Evolutionary conservation across 2,113 vertebrate species (phyloP).

Genomic region (Euleptes europaea): DNA sequence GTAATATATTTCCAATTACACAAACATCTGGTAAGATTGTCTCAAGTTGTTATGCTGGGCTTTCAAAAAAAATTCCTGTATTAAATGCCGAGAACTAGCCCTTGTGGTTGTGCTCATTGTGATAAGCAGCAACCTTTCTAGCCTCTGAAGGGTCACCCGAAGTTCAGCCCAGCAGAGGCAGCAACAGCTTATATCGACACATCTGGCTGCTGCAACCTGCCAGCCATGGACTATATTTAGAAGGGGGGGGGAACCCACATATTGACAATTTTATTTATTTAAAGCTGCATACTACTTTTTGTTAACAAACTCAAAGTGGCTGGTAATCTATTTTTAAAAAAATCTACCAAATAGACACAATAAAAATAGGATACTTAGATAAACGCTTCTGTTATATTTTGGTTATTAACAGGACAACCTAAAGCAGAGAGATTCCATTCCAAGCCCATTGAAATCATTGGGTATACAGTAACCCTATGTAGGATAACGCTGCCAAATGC

Average conservation of each 20-base stretch:
- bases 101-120: conserved; percentile 15
- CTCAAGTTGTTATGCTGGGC: too few species aligned
- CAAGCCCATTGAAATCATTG: too few species aligned
- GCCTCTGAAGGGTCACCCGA: conserved; percentile 20
- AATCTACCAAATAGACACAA: not conserved
- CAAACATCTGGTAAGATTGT: too few species aligned
- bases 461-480: too few species aligned
- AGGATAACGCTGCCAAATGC: too few species aligned
- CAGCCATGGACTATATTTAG: not conserved
- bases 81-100: not conserved
- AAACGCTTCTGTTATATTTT: not conserved
- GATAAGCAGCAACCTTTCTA: conserved; percentile 17
- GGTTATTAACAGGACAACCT: too few species aligned
- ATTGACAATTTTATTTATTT: not conserved
- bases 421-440: too few species aligned
- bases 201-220: not conserved
- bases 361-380: not conserved
- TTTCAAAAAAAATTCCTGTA: not conserved
- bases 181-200: not conserved
- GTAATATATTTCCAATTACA: too few species aligned
- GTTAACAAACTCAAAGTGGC: not conserved
- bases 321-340: not conserved
- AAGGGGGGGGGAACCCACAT: not conserved
- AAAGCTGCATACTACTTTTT: conserved; percentile 1
- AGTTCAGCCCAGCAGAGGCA: conserved; percentile 48